A percentile compares a stretch with the other conserved stretches of the same genome.
These are phyloP conservation scores for Phorcus lineatus DNA, from an alignment of 2,888 invertebrate species.

Conservation along the genomic window DNA sequence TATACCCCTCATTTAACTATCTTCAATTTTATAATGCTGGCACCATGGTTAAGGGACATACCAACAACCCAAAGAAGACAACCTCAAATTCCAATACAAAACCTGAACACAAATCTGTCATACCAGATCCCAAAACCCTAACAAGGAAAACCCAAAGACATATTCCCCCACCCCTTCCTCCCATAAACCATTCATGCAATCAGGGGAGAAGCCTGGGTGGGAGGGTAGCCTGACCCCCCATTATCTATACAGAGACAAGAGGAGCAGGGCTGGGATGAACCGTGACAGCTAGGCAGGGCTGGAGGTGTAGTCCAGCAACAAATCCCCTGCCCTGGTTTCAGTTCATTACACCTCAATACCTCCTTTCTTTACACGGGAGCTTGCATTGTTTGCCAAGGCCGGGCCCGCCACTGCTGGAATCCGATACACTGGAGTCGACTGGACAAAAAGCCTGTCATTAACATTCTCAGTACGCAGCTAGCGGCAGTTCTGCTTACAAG, in stretches of 20 bases:
- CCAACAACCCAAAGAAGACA: too few relatives aligned
- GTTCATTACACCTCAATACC: conserved; percentile 12
- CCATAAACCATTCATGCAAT: neutral
- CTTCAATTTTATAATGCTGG: too few relatives aligned
- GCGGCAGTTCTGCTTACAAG: conserved; percentile 7
- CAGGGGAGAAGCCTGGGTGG: neutral
- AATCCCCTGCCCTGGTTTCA: neutral
- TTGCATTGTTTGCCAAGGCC: conserved; percentile 16
- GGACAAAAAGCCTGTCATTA: conserved; percentile 19
- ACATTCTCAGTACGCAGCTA: neutral
- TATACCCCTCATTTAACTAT: too few relatives aligned
- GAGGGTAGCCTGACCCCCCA: neutral
- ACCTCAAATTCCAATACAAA: too few relatives aligned
- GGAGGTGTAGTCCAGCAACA: neutral
- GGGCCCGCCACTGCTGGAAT: neutral
- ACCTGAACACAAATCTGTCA: too few relatives aligned
- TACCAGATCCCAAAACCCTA: neutral
- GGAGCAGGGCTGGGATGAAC: neutral
- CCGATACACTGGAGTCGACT: conserved; percentile 5
- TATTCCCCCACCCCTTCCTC: neutral
- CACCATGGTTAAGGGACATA: too few relatives aligned
- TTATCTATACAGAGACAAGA: neutral
- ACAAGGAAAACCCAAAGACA: neutral
- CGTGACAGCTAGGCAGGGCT: neutral
- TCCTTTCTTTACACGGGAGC: neutral